Evolutionary conservation across 2,888 invertebrate species (phyloP), one percentile per base, ranked within the genome.

Genomic region (Cosmorhoe ocellata): DNA sequence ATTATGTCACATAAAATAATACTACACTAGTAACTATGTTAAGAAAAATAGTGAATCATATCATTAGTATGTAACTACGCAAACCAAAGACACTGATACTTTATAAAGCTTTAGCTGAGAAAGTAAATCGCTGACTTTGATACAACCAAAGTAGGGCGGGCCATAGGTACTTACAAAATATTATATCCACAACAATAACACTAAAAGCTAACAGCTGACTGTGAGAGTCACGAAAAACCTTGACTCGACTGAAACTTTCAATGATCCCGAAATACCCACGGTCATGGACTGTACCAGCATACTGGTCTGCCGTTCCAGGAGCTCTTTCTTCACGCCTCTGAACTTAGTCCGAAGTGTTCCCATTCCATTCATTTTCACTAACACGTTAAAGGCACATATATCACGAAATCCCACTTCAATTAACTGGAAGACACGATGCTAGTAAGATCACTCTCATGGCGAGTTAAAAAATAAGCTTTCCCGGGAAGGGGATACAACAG

Each of bases 251-350:
- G 31, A 49, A 46, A 54, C 12, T 46, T 37, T 40, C 14, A n/a
- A 12, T 33, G 9, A 30, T 44, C 30, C 26, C 18, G n/a, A 47
- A 53, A 36, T 44, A 94, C 95, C 92, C 91, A 96, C 96, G 79
- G 96, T 96, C 95, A 96, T 95, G 41, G 93, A 93, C 77, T 94
- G 94, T 63, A 95, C 92, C 70, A 94, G 91, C 64, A 94, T 85
- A 71, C 93, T 93, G n/a, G 94, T 94, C 81, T 94, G 94, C 64
- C 93, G 90, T 60, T 94, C 94, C 59, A 96, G 76, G 69, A 94
- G 92, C 70, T 95, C 94, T 79, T 94, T 96, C 74, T 94, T 95
- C 51, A 96, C 90, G 30, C 96, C 96, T 68, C 95, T 92, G 79
- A 96, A 95, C 73, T 92, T 92, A 76, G 93, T 93, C 71, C 92